These are phyloP conservation scores for Tamandua tetradactyla DNA, from an alignment of 2,797 vertebrate genomes.

Conservation along the genomic window DNA sequence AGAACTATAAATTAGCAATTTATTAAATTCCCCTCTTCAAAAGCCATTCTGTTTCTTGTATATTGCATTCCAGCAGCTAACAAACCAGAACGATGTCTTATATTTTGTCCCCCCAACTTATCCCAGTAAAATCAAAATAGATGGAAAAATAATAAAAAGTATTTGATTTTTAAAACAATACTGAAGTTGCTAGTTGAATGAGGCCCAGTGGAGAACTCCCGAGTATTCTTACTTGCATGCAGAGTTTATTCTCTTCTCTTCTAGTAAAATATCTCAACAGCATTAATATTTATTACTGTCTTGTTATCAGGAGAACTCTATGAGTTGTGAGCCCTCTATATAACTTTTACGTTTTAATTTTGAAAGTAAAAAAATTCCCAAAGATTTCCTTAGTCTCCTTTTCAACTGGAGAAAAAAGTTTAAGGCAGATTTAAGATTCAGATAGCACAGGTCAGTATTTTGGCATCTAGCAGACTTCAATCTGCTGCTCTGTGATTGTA, in stretches of 20 bases:
- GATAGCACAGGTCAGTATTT: neutral
- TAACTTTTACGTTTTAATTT: constrained; percentile 24
- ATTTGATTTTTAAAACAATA: constrained; percentile 13
- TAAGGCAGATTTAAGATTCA: neutral
- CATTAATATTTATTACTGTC: neutral
- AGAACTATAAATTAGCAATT: too few relatives aligned
- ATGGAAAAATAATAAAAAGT: neutral
- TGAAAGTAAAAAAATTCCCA: neutral
- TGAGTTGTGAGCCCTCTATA: neutral
- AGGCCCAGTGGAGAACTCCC: neutral
- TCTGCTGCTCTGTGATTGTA: neutral
- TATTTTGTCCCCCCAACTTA: neutral
- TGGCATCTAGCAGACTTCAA: neutral
- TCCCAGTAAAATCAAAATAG: neutral
- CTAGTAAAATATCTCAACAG: neutral
- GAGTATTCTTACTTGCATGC: neutral
- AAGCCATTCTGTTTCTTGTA: too few relatives aligned
- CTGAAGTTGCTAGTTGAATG: neutral
- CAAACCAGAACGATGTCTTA: too few relatives aligned
- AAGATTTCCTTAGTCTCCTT: neutral
- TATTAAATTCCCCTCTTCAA: too few relatives aligned
- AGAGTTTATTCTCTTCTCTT: neutral
- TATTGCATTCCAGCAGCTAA: too few relatives aligned
- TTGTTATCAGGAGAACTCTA: neutral
- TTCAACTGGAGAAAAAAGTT: neutral